A percentile compares a stretch with the other conserved stretches of the same genome.
phyloP scores from a whole-genome alignment of 2,888 invertebrate genomes.

The Apomyelois bistriatella region DNA sequence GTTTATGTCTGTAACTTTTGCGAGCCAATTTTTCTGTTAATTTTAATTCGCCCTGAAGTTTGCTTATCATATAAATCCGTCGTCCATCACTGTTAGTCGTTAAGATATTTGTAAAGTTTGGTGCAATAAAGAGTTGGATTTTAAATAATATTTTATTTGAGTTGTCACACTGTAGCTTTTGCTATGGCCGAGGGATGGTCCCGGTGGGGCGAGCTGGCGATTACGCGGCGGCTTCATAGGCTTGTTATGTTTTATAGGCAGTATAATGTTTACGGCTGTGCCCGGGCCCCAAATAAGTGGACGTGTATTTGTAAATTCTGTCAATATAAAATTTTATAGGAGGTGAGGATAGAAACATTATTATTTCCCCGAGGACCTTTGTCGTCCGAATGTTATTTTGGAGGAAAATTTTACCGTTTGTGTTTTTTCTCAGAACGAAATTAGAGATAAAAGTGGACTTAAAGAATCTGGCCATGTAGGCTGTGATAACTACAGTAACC shows the following conservation, averaged over 20 bases:
- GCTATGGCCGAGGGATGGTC: slow-evolving; percentile 51
- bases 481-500: too few species aligned
- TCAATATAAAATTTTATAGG: slow-evolving; percentile 31
- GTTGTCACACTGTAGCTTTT: neutral
- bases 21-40: too few species aligned
- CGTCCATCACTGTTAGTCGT: too few species aligned
- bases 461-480: too few species aligned
- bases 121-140: neutral
- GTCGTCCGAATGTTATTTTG: neutral
- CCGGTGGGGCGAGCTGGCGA: slow-evolving; percentile 55
- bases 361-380: slow-evolving; percentile 6
- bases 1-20: too few species aligned
- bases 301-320: slow-evolving; percentile 34
- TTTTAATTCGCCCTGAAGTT: too few species aligned
- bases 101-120: too few species aligned
- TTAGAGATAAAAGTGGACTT: too few species aligned
- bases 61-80: too few species aligned
- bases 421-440: too few species aligned
- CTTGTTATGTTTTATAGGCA: slow-evolving; percentile 75
- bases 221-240: slow-evolving; percentile 75
- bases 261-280: slow-evolving; percentile 56
- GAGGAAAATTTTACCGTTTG: too few species aligned
- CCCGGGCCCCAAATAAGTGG: slow-evolving; percentile 40
- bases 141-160: neutral
- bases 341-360: slow-evolving; percentile 1